Base-by-base conservation (phyloP, 2,888 invertebrate species). In the Orchesella flavescens region DNA sequence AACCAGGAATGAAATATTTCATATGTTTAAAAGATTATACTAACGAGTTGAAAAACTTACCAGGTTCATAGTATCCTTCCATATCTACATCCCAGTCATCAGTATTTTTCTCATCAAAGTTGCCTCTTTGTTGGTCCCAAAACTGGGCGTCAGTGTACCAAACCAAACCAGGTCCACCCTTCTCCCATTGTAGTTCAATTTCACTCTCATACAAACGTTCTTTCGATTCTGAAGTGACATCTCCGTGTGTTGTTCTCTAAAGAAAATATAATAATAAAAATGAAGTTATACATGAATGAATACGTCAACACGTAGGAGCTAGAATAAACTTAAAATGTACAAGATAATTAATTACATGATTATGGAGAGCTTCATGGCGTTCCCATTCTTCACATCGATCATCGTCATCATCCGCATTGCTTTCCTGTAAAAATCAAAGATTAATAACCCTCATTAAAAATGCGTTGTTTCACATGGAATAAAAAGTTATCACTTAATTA, bases 81-180 rank as follows among this genome's bases (percentile, higher is more conserved):
- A 91, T 92, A 87, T 92, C 92, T 1, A 93, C 90, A 89, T 93
- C 92, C 91, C 91, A 92, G 86, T 93, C 92, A 89, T 92, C 92
- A 1, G 91, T 90, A 75, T 92, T 92, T 86, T 90, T 90, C 88
- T 91, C 92, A 89, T 92, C 92, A 89, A 92, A 91, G 88, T 91
- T 89, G 86, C 91, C 91, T 84, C 91, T 91, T 82, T 90, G 89
- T 73, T 89, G 90, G 81, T 91, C 90, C 92, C 92, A 92, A 88
- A 90, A 91, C 86, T 91, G 91, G 17, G 91, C 92, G 89, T 92
- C 93, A 1, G 92, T 93, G 88, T 92, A 91, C 89, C 91, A 92
- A 9, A 92, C 92, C 0, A 92, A 89, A 83, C 93, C 93, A 73
- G 92, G 91, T 5, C 92, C 92, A 83, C 84, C 93, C 89, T 93